Conservation (phyloP, 2,888 invertebrate genomes). For the Epinotia nisella region DNA sequence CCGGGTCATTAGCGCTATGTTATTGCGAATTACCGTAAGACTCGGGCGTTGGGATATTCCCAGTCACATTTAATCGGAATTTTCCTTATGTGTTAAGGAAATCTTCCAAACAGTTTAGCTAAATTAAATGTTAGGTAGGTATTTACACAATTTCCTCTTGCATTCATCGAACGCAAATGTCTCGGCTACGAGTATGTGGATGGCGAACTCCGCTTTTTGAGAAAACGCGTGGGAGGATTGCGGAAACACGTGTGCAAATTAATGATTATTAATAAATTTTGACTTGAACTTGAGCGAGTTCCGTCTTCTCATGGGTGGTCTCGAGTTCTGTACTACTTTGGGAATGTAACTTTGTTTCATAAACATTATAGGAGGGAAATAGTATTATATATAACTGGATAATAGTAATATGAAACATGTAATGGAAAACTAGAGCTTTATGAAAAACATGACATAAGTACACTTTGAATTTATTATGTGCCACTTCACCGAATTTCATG, state of each 20-base stretch:
- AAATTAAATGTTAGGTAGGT: constrained; percentile 62
- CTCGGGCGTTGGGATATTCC: constrained; percentile 58
- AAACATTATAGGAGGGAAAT: background rate
- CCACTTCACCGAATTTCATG: no score
- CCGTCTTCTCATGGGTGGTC: background rate
- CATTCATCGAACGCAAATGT: constrained; percentile 50
- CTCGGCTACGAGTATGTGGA: constrained; percentile 1
- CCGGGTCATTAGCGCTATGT: constrained; percentile 80
- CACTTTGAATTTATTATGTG: no score
- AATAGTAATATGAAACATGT: no score
- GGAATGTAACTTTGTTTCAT: background rate
- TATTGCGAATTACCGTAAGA: constrained; percentile 78
- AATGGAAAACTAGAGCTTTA: no score
- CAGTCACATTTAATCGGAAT: constrained; percentile 76
- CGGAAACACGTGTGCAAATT: constrained; percentile 7
- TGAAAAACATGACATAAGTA: no score
- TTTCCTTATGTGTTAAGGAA: constrained; percentile 63
- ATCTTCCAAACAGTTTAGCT: constrained; percentile 59
- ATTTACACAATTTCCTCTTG: constrained; percentile 56
- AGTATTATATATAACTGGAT: no score
- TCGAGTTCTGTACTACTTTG: background rate
- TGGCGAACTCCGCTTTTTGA: constrained; percentile 13
- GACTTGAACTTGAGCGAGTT: background rate
- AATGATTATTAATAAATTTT: constrained; percentile 17
- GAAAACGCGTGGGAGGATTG: constrained; percentile 7